phyloP scores from a whole-genome alignment of 2,797 vertebrate species.

The Rhincodon typus region DNA sequence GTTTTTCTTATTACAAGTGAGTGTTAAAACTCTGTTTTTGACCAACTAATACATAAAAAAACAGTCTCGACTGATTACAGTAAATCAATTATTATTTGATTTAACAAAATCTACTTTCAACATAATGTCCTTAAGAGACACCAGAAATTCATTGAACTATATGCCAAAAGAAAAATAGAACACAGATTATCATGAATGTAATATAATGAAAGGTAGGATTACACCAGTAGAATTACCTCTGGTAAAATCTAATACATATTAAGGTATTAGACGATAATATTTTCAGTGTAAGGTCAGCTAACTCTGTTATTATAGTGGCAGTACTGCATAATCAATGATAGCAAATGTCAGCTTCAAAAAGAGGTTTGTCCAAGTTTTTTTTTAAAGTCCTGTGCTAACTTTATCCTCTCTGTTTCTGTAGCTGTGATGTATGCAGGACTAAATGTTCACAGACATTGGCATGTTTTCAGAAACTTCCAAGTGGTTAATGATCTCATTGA shows the following conservation, averaged over 20 bases:
- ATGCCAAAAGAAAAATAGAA: background rate
- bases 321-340: background rate
- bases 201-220: background rate
- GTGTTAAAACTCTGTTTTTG: background rate
- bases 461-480: background rate
- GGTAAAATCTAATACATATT: background rate
- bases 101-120: background rate
- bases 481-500: no score
- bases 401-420: background rate
- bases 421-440: background rate
- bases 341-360: background rate
- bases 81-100: background rate
- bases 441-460: background rate
- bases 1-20: background rate
- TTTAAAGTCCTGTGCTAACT: background rate
- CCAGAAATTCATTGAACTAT: background rate
- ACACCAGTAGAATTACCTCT: background rate
- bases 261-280: background rate
- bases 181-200: background rate
- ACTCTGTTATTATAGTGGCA: background rate
- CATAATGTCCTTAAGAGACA: background rate
- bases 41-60: background rate
- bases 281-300: background rate
- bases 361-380: background rate
- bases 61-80: background rate